Evolutionary conservation across 2,888 invertebrate genomes (phyloP), one percentile per base, ranked within the genome.

Genomic region (Lamellibrachia satsuma): DNA sequence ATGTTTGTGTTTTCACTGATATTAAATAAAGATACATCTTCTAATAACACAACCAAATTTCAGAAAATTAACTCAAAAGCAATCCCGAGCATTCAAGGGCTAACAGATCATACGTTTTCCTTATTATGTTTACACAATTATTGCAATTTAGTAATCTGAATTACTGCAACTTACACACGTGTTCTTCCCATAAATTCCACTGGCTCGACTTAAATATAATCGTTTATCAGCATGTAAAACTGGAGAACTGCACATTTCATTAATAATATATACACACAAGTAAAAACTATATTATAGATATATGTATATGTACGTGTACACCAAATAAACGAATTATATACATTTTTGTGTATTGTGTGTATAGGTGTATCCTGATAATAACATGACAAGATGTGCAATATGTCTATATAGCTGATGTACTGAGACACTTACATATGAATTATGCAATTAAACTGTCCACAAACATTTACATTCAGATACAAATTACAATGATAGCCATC

Each of bases 261-360:
- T 91, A 27, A 27, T 27, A 91, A 91, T 91, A 91, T n/a, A 91
- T 91, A 91, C 39, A 91, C 91, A 91, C 91, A 91, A 90, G 2
- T 52, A 91, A 52, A 15, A n/a, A 52, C 11, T 27, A 52, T 52
- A 91, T n/a, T 22, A 91, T 91, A 15, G 27, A 91, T 91, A 91
- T 91, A 15, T 27, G 4, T 15, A 27, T 91, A 2, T 91, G 91
- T 15, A 27, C n/a, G 1, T 91, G 6, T 9, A 91, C n/a, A 91
- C 91, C 51, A 91, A n/a, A 91, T 91, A 91, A 39, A 91, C 27
- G 91, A 91, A 91, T 91, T 91, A 91, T 91, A 91, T 91, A 91
- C 91, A 91, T 15, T 27, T 6, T 27, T n/a, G 27, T 22, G 91
- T 27, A 91, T 27, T 27, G 90, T 15, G 90, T 15, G 8, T 90